These are phyloP conservation scores for Clivina fossor DNA, from an alignment of 2,888 invertebrate genomes.

Conservation along the genomic window DNA sequence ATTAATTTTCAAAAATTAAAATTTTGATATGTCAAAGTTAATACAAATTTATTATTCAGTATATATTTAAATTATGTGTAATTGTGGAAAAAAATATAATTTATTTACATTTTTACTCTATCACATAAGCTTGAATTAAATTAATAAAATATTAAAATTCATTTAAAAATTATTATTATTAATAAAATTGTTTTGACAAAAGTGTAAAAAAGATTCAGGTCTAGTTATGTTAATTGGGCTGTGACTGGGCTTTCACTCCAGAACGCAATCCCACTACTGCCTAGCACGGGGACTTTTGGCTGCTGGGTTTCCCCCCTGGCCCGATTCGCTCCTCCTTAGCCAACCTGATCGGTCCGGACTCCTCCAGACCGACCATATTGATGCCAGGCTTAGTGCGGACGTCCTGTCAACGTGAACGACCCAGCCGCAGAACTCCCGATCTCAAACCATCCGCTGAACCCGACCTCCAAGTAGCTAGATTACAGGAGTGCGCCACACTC, in stretches of 20 bases:
- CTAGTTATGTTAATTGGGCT: slow-evolving; percentile 27
- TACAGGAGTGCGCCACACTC: slow-evolving; percentile 98
- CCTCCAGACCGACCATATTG: slow-evolving; percentile 91
- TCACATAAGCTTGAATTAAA: no score
- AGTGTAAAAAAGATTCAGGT: slow-evolving; percentile 24
- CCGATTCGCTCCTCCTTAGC: slow-evolving; percentile 97
- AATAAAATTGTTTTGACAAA: no score
- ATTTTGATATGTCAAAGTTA: no score
- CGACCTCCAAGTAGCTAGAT: slow-evolving; percentile 95
- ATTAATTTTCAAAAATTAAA: no score
- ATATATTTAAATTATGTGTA: no score
- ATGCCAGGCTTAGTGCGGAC: slow-evolving; percentile 96
- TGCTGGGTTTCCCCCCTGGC: slow-evolving; percentile 99
- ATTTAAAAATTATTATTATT: no score
- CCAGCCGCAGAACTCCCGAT: slow-evolving; percentile 73
- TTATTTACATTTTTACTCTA: no score
- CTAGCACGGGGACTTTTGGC: slow-evolving; percentile 98
- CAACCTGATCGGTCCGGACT: slow-evolving; percentile 84
- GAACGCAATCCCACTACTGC: slow-evolving; percentile 99
- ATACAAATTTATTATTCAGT: no score
- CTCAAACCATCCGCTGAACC: slow-evolving; percentile 91
- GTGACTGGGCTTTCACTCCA: slow-evolving; percentile 62
- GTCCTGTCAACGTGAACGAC: slow-evolving; percentile 82
- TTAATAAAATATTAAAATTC: no score
- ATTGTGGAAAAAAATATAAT: no score